Evolutionary conservation across 2,888 invertebrate species (phyloP).

Genomic region (Apodemia hepburni): DNA sequence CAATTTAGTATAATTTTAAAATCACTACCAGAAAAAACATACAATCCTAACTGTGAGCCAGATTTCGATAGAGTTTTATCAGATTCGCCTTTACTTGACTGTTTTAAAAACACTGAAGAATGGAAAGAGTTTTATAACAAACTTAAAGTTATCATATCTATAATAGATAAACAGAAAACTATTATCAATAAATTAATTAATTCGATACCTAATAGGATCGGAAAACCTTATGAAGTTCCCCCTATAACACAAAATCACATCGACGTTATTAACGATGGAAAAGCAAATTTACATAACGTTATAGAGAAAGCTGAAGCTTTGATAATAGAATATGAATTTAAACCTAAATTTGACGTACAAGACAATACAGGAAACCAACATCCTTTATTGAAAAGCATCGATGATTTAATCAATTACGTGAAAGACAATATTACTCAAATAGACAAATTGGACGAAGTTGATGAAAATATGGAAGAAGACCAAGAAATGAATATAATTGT

Average conservation of each 20-base stretch:
- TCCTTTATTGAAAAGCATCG: slow-evolving; percentile 52
- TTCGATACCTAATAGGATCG: slow-evolving; percentile 50
- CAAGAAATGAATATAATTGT: slow-evolving; percentile 38
- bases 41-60: slow-evolving; percentile 45
- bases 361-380: slow-evolving; percentile 44
- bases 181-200: slow-evolving; percentile 51
- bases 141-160: slow-evolving; percentile 48
- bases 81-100: slow-evolving; percentile 55
- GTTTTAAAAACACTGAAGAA: slow-evolving; percentile 60
- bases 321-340: slow-evolving; percentile 50
- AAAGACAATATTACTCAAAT: slow-evolving; percentile 42
- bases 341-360: slow-evolving; percentile 41
- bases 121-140: slow-evolving; percentile 56
- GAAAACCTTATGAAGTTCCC: slow-evolving; percentile 36
- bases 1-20: slow-evolving; percentile 85
- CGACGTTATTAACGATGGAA: slow-evolving; percentile 51
- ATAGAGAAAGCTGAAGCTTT: slow-evolving; percentile 44
- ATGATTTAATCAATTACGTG: slow-evolving; percentile 47
- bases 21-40: slow-evolving; percentile 57
- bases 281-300: slow-evolving; percentile 46
- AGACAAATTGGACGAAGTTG: slow-evolving; percentile 43
- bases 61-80: slow-evolving; percentile 60
- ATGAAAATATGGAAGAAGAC: slow-evolving; percentile 44
- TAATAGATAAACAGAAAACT: slow-evolving; percentile 59
- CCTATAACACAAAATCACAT: slow-evolving; percentile 57